These are phyloP conservation scores for Tetragonisca angustula DNA, from an alignment of 2,888 invertebrate genomes.

Conservation along the genomic window DNA sequence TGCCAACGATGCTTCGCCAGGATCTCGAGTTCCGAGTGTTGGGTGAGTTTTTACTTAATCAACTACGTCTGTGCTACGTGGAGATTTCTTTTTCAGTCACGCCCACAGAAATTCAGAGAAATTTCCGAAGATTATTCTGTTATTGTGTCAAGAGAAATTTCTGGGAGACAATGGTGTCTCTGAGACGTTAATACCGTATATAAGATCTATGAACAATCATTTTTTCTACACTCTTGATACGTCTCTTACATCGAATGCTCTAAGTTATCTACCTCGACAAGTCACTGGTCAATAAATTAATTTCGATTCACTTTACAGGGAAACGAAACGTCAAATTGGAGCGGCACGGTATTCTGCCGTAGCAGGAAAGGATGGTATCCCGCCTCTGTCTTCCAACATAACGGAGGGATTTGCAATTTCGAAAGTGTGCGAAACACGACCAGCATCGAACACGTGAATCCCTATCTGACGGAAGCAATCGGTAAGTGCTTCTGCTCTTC, in stretches of 20 bases:
- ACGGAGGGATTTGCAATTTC: conserved; percentile 85
- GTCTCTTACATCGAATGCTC: too few species aligned
- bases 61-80: neutral
- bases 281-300: too few species aligned
- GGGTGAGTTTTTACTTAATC: conserved; percentile 67
- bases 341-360: conserved; percentile 89
- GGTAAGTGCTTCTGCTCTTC: conserved; percentile 81
- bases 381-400: conserved; percentile 87
- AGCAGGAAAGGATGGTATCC: conserved; percentile 89
- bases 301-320: conserved; percentile 3
- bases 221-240: too few species aligned
- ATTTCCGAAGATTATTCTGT: too few species aligned
- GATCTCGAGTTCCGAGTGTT: conserved; percentile 81
- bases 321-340: conserved; percentile 84
- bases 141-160: too few species aligned
- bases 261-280: too few species aligned
- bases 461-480: conserved; percentile 85
- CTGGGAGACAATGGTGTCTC: too few species aligned
- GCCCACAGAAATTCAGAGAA: too few species aligned
- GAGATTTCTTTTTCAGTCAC: too few species aligned
- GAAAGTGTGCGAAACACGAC: conserved; percentile 80
- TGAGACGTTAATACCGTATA: too few species aligned
- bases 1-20: conserved; percentile 86
- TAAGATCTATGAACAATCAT: too few species aligned
- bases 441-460: conserved; percentile 86